Conservation (phyloP, 1,140 invertebrate species). For the Drosophila obscura region DNA sequence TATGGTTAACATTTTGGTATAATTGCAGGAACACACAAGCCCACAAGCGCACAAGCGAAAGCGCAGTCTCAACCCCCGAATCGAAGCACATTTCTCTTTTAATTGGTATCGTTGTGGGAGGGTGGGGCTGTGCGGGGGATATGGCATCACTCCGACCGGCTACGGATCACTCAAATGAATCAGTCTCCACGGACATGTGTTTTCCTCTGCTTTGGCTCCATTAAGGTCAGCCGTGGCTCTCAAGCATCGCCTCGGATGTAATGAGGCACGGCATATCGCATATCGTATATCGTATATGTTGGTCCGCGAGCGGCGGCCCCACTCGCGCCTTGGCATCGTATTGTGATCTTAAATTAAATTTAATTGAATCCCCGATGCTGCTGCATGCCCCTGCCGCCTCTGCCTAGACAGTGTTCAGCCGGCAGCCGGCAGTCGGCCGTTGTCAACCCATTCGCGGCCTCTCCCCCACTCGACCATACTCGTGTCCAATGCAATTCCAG, state of each 20-base stretch:
- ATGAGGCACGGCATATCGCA: constrained; percentile 52
- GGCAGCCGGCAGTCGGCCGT: constrained; percentile 19
- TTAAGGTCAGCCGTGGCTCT: constrained; percentile 72
- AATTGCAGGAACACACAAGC: constrained; percentile 63
- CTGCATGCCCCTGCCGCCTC: constrained; percentile 18
- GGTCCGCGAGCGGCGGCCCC: background rate
- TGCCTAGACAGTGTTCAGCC: constrained; percentile 48
- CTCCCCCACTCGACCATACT: constrained; percentile 14
- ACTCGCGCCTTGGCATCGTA: constrained; percentile 55
- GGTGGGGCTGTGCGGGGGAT: background rate
- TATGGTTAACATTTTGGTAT: constrained; percentile 38
- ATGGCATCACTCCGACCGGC: constrained; percentile 31
- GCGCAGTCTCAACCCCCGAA: constrained; percentile 44
- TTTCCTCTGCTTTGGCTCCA: constrained; percentile 46
- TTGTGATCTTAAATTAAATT: constrained; percentile 83
- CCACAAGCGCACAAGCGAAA: constrained; percentile 42
- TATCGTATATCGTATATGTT: constrained; percentile 32
- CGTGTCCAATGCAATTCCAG: constrained; percentile 17
- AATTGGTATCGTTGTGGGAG: constrained; percentile 50
- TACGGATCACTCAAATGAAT: constrained; percentile 48
- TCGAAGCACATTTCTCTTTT: constrained; percentile 50
- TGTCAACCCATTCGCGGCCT: constrained; percentile 38
- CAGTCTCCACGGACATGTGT: constrained; percentile 37
- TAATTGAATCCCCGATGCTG: constrained; percentile 81
- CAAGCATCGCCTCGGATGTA: constrained; percentile 60